A percentile compares a stretch with the other conserved stretches of the same genome.
Conservation (phyloP, 2,797 vertebrate genomes). For the Hyperoplus immaculatus region DNA sequence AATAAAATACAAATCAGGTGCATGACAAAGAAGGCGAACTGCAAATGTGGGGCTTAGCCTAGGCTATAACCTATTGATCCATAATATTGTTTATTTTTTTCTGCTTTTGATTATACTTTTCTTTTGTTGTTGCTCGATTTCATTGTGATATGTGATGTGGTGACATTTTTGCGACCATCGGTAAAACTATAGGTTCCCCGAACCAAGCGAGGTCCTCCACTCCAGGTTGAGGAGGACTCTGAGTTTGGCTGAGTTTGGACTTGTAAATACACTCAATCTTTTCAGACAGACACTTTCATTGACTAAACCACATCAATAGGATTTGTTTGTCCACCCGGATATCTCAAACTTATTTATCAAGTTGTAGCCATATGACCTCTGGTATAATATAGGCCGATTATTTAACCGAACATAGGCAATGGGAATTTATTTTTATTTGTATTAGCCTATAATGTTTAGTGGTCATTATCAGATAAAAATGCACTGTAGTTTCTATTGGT, state of each 20-base stretch:
- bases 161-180: no score
- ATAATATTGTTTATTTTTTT: not conserved
- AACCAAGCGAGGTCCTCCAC: not conserved
- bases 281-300: no score
- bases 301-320: not conserved
- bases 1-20: not conserved
- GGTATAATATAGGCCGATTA: not conserved
- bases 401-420: no score
- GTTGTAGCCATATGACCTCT: not conserved
- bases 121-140: not conserved
- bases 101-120: not conserved
- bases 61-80: not conserved
- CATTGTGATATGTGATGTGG: not conserved
- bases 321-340: not conserved
- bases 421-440: no score
- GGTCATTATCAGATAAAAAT: constrained; percentile 19
- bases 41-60: not conserved
- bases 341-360: not conserved
- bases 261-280: no score
- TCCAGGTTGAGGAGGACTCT: not conserved
- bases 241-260: no score
- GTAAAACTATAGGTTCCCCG: not conserved
- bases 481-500: no score
- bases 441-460: not conserved
- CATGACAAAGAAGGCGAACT: not conserved